Conservation (phyloP, 2,797 vertebrate genomes). For the Malurus splendens region DNA sequence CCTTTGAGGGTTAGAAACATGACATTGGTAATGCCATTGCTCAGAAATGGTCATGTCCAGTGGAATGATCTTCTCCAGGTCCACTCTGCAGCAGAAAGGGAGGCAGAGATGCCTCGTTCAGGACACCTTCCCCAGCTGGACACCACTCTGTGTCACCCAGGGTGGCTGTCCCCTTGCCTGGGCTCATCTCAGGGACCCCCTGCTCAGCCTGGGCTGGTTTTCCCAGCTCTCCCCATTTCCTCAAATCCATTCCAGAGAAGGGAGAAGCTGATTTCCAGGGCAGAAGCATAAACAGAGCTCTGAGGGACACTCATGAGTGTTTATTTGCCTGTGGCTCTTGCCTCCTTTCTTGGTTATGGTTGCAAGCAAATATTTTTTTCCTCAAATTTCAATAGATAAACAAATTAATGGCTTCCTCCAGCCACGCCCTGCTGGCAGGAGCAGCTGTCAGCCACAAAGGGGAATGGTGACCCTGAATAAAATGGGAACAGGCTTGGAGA, state of each 20-base stretch:
- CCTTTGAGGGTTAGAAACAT: background rate
- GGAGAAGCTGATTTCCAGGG: background rate
- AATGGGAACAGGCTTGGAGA: background rate
- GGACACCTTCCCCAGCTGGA: background rate
- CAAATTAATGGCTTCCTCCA: background rate
- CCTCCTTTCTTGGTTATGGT: conserved; percentile 28
- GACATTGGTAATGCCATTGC: fast-evolving
- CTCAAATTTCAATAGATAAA: background rate
- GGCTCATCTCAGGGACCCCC: background rate
- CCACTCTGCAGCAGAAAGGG: background rate
- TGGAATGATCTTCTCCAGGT: fast-evolving
- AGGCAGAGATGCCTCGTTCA: background rate
- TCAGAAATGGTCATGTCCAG: background rate
- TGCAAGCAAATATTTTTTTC: background rate
- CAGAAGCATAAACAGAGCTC: conserved; percentile 12
- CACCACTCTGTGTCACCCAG: fast-evolving
- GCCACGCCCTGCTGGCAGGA: background rate
- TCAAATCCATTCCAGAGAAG: fast-evolving
- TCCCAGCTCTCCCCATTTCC: background rate
- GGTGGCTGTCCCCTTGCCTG: background rate
- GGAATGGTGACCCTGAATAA: background rate
- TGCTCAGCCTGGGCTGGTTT: background rate
- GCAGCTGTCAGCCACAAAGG: background rate
- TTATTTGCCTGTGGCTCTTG: conserved; percentile 20
- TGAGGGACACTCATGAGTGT: background rate